phyloP scores from a whole-genome alignment of 2,888 invertebrate species.

The Polydrusus pterygomalis region DNA sequence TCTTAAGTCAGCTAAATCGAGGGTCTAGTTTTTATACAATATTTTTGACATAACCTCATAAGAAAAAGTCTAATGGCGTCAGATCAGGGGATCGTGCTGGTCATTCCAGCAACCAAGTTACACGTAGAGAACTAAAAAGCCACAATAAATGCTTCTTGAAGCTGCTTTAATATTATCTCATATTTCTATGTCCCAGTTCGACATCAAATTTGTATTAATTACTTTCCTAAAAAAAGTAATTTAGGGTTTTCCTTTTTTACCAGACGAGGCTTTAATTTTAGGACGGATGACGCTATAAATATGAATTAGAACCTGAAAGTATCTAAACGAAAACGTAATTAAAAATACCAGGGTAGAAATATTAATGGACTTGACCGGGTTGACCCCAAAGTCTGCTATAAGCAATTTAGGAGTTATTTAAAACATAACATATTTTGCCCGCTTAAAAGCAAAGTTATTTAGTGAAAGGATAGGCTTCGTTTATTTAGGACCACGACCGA shows the following conservation, averaged over 20 bases:
- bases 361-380: constrained; percentile 8
- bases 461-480: constrained; percentile 2
- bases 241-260: constrained; percentile 3
- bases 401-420: constrained; percentile 9
- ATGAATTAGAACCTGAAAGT: constrained; percentile 14
- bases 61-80: no score
- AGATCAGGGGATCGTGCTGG: no score
- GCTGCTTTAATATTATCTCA: no score
- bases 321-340: constrained; percentile 1
- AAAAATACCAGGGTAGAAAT: constrained; percentile 17
- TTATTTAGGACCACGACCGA: constrained; percentile 9
- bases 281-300: constrained; percentile 7
- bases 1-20: no score
- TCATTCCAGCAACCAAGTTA: no score
- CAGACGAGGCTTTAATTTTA: not conserved
- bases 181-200: not conserved
- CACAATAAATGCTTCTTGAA: no score
- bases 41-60: no score
- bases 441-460: constrained; percentile 14
- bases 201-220: constrained; percentile 7
- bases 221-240: constrained; percentile 2
- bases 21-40: no score
- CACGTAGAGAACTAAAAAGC: no score
- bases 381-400: constrained; percentile 7
- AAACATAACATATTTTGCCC: constrained; percentile 1